These are phyloP conservation scores for Phoxinus dragarum DNA, from an alignment of 2,797 vertebrate genomes.

Conservation along the genomic window DNA sequence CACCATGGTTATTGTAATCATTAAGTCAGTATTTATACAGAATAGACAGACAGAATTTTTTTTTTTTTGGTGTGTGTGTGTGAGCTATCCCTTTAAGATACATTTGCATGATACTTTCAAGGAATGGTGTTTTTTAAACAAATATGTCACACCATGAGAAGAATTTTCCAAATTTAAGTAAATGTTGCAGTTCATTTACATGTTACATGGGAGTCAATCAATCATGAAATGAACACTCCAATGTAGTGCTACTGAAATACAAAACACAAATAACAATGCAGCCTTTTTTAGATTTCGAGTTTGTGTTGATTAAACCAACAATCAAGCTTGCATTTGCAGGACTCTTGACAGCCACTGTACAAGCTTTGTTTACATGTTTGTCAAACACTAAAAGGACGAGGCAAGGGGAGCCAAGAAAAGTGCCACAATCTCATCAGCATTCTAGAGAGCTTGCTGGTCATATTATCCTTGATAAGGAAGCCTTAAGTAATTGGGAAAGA, in stretches of 20 bases:
- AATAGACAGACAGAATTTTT: too few relatives aligned
- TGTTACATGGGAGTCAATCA: constrained; percentile 36
- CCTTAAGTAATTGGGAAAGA: constrained; percentile 74
- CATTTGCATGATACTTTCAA: constrained; percentile 24
- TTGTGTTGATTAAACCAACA: constrained; percentile 39
- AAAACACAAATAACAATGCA: constrained; percentile 17
- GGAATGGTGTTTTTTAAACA: constrained; percentile 20
- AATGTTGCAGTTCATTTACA: constrained; percentile 43
- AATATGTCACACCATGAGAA: constrained; percentile 40
- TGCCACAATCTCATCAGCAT: constrained; percentile 73
- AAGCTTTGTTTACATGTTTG: constrained; percentile 72
- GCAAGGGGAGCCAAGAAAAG: constrained; percentile 69
- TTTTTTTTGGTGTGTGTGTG: too few relatives aligned
- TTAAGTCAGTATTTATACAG: too few relatives aligned
- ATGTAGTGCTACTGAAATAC: neutral
- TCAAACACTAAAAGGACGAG: constrained; percentile 67
- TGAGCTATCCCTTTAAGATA: too few relatives aligned
- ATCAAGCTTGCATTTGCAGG: constrained; percentile 22
- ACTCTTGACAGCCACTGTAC: constrained; percentile 35
- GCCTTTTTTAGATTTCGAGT: constrained; percentile 5
- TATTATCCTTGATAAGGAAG: constrained; percentile 73
- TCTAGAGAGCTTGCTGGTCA: constrained; percentile 65
- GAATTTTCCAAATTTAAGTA: constrained; percentile 39
- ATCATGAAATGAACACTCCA: neutral
- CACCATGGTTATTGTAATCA: too few relatives aligned